These are phyloP conservation scores for Aphidius ervi DNA, from an alignment of 1,140 invertebrate species.

Conservation along the genomic window DNA sequence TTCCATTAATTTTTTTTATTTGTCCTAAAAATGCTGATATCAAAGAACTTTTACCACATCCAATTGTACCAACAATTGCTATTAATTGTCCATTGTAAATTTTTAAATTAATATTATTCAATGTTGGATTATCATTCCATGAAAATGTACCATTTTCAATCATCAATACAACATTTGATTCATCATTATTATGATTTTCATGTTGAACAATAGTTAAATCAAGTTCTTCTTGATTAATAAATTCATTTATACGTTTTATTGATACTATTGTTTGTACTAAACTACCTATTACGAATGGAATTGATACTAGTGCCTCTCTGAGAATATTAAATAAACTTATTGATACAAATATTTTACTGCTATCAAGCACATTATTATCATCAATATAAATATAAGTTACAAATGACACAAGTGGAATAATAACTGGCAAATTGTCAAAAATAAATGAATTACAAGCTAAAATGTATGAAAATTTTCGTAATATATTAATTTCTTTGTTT, in stretches of 20 bases:
- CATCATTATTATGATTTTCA: constrained; percentile 71
- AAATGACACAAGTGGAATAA: constrained; percentile 92
- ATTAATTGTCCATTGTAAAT: constrained; percentile 57
- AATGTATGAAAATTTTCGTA: constrained; percentile 80
- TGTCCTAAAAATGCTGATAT: constrained; percentile 64
- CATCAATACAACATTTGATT: constrained; percentile 67
- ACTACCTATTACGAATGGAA: constrained; percentile 84
- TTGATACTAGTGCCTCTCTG: constrained; percentile 86
- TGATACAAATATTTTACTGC: constrained; percentile 92
- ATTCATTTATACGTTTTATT: constrained; percentile 81
- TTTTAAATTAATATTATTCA: constrained; percentile 54
- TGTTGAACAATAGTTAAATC: constrained; percentile 69
- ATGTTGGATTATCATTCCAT: constrained; percentile 51
- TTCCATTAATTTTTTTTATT: constrained; percentile 56
- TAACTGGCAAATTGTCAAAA: constrained; percentile 92
- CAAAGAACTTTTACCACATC: constrained; percentile 61
- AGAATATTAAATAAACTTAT: constrained; percentile 97
- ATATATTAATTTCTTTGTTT: constrained; percentile 77
- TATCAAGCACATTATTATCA: constrained; percentile 76
- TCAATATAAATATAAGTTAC: constrained; percentile 83
- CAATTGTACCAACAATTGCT: constrained; percentile 62
- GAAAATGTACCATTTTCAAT: constrained; percentile 75
- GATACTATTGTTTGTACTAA: constrained; percentile 78
- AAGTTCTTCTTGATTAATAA: constrained; percentile 83
- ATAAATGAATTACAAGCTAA: constrained; percentile 88